Evolutionary conservation across 1,140 invertebrate genomes (phyloP).

Genomic region (Pectinophora gossypiella): DNA sequence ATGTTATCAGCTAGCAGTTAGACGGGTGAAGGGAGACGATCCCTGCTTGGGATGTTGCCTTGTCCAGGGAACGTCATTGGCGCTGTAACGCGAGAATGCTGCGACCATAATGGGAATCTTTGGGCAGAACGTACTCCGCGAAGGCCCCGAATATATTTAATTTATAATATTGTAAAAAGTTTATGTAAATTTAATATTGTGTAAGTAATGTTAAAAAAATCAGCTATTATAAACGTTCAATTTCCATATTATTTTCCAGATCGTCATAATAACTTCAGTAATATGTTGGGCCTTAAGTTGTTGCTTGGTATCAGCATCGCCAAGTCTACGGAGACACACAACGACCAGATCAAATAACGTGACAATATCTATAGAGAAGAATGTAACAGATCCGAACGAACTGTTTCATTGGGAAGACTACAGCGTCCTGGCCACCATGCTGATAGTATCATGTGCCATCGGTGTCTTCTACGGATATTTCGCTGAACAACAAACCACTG

Average conservation of each 20-base stretch:
- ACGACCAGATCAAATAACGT: slow-evolving; percentile 9
- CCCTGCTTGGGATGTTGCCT: too few species aligned
- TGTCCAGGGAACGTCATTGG: too few species aligned
- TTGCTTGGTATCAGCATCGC: slow-evolving; percentile 13
- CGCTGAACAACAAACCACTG: slow-evolving; percentile 83
- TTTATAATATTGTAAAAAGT: too few species aligned
- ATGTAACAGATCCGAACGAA: slow-evolving; percentile 24
- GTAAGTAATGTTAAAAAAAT: background rate
- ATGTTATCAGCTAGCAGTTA: too few species aligned
- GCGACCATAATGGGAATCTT: too few species aligned
- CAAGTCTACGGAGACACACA: slow-evolving; percentile 15
- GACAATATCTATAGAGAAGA: slow-evolving; percentile 9
- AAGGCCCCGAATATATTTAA: too few species aligned
- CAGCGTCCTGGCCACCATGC: slow-evolving; percentile 81
- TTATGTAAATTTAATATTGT: too few species aligned
- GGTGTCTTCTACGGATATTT: slow-evolving; percentile 89
- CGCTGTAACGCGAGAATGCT: too few species aligned
- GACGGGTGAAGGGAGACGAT: too few species aligned
- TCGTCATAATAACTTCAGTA: slow-evolving; percentile 5
- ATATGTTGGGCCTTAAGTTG: background rate
- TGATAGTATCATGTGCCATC: slow-evolving; percentile 84
- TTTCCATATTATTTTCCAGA: too few species aligned
- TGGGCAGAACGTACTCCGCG: too few species aligned
- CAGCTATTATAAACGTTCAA: too few species aligned
- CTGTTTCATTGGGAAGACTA: slow-evolving; percentile 83